These are phyloP conservation scores for Discoglossus pictus DNA, from an alignment of 2,797 vertebrate genomes.

Conservation along the genomic window DNA sequence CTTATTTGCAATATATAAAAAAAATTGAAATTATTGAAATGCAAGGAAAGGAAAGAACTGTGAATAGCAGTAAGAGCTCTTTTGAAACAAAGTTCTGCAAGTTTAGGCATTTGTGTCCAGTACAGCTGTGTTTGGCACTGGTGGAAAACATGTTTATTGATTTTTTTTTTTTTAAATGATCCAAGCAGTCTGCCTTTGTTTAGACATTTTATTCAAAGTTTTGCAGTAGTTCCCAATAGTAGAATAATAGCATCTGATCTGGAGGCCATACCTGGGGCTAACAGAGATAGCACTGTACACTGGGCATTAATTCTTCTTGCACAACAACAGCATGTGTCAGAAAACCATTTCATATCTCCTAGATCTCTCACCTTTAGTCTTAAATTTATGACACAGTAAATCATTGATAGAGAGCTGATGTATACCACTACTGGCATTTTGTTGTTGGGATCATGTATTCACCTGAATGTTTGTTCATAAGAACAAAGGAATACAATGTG, in stretches of 20 bases:
- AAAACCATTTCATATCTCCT: conserved; percentile 12
- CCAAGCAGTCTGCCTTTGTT: conserved; percentile 36
- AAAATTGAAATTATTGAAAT: too few species aligned
- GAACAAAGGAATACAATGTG: too few species aligned
- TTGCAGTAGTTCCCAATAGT: conserved; percentile 33
- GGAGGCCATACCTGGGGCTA: conserved; percentile 7
- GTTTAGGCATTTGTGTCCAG: too few species aligned
- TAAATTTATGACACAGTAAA: conserved; percentile 26
- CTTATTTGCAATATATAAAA: too few species aligned
- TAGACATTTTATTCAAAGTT: not conserved
- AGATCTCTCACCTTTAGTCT: conserved; percentile 27
- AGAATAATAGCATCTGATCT: conserved; percentile 17
- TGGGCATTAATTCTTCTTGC: conserved; percentile 7
- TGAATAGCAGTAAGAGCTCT: too few species aligned
- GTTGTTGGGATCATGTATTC: not conserved
- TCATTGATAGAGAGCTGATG: conserved; percentile 14
- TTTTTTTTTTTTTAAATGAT: conserved; percentile 21
- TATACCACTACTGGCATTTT: conserved; percentile 15
- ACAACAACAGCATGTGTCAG: conserved; percentile 15
- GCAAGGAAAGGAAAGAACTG: too few species aligned
- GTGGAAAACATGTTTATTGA: too few species aligned
- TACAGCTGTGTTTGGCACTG: too few species aligned
- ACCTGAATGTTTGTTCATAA: too few species aligned
- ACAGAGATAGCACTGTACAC: too few species aligned
- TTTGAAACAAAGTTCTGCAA: too few species aligned